Evolutionary conservation across 1,140 invertebrate species (phyloP), one percentile per base, ranked within the genome.

Genomic region (Pseudomyrmex dendroicus): DNA sequence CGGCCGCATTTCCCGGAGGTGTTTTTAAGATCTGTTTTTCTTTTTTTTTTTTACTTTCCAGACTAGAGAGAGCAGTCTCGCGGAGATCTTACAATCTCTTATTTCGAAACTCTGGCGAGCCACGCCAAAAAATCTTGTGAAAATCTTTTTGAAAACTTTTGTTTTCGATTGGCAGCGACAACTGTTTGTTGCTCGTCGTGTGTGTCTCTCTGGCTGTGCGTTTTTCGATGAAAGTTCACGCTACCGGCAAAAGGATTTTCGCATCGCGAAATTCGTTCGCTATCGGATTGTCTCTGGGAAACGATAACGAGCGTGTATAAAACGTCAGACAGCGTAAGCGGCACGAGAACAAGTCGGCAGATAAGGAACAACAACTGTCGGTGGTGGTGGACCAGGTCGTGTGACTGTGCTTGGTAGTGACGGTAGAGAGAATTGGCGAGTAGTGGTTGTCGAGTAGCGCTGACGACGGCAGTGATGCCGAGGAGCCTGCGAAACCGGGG

Each of bases 311-410:
- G n/a, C 13, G 46, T 78, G 4, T 48, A 13, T 74, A 13, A 17
- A 35, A 35, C 35, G 5, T 22, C 17, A 17, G 35, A 44, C 9
- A 64, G 44, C 25, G 25, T 25, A 25, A 25, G 25, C 15, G 17
- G n/a, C 17, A 77, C 12, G n/a, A 74, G 73, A 88, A 63, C 52
- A 85, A 89, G 61, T 80, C 48, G 20, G 22, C 15, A 61, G 87
- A 89, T 85, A 89, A 35, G 35, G 35, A 7, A 0, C 35, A 7
- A 88, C 64, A 59, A 48, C 7, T 22, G 10, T 50, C 22, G 59
- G 22, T 83, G 61, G 3, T 64, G 57, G 20, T 70, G 48, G 35
- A 57, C 48, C 52, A 48, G 13, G 73, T 73, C 52, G 50, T 76
- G 48, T 10, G 52, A 56, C 48, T 46, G 50, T 15, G 46, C 10